Conservation (phyloP, 2,888 invertebrate genomes). For the Zootermopsis nevadensis region DNA sequence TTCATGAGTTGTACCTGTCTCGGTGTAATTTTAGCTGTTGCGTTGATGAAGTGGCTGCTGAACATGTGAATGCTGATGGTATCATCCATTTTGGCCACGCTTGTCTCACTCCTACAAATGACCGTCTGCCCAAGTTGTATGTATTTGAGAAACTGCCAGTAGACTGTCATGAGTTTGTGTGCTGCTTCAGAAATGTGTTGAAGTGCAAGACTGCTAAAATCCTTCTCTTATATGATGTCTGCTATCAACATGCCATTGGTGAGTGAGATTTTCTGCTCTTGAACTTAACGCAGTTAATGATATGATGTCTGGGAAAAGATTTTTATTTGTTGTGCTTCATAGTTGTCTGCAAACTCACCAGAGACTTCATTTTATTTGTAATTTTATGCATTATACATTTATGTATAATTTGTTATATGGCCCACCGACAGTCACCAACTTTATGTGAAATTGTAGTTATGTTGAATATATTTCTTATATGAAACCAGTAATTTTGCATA, state of each 20-base stretch:
- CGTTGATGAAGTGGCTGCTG: constrained; percentile 88
- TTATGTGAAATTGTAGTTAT: too few relatives aligned
- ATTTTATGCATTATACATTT: too few relatives aligned
- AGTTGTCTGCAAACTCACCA: too few relatives aligned
- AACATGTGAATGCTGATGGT: constrained; percentile 86
- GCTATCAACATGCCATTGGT: constrained; percentile 48
- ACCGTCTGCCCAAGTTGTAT: constrained; percentile 80
- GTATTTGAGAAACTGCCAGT: constrained; percentile 75
- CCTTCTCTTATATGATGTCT: constrained; percentile 62
- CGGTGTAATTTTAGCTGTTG: constrained; percentile 84
- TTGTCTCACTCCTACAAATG: constrained; percentile 80
- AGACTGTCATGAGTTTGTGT: constrained; percentile 61
- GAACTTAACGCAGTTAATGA: too few relatives aligned
- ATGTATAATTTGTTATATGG: too few relatives aligned
- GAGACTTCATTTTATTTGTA: too few relatives aligned
- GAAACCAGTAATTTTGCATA: too few relatives aligned
- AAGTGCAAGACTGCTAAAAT: constrained; percentile 52
- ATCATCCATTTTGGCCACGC: constrained; percentile 92
- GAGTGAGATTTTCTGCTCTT: too few relatives aligned
- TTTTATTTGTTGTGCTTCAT: too few relatives aligned
- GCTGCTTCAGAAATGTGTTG: constrained; percentile 42
- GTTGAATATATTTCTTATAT: too few relatives aligned
- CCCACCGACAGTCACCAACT: too few relatives aligned
- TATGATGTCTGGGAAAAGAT: too few relatives aligned
- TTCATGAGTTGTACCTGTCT: neutral